These are phyloP conservation scores for Drosophila diplacantha DNA, from an alignment of 2,888 invertebrate species.

Conservation along the genomic window DNA sequence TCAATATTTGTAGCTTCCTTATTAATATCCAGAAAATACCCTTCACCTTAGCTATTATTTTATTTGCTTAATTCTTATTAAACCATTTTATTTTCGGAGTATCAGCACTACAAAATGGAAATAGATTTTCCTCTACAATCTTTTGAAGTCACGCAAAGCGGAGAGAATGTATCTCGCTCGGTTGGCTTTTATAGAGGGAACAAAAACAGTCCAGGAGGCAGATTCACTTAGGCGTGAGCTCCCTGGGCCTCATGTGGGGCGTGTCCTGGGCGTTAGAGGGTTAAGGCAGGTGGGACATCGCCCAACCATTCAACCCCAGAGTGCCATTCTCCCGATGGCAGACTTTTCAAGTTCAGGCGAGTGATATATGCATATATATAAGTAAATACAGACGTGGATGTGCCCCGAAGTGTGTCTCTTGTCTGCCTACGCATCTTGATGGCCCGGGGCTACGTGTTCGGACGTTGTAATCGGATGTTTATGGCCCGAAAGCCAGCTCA, in stretches of 20 bases:
- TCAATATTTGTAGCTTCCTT: background rate
- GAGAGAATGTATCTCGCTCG: conserved; percentile 2
- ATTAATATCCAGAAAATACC: background rate
- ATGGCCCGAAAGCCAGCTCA: conserved; percentile 51
- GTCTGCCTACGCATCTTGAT: conserved; percentile 58
- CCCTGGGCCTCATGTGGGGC: background rate
- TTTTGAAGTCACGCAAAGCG: conserved; percentile 1
- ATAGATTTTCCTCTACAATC: conserved; percentile 1
- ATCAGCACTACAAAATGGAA: background rate
- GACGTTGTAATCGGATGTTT: conserved; percentile 57
- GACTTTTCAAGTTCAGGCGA: conserved; percentile 39
- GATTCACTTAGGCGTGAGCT: conserved; percentile 15
- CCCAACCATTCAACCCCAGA: conserved; percentile 1
- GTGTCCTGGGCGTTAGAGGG: conserved; percentile 25
- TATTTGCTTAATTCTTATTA: too few relatives aligned
- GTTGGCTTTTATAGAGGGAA: conserved; percentile 2
- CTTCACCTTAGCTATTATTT: background rate
- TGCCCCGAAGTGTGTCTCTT: conserved; percentile 19
- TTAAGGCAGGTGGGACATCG: conserved; percentile 19
- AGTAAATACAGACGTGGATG: conserved; percentile 4
- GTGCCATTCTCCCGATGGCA: conserved; percentile 16
- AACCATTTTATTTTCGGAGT: background rate
- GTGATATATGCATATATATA: conserved; percentile 21
- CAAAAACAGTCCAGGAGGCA: background rate
- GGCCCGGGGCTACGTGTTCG: conserved; percentile 51